phyloP scores from a whole-genome alignment of 2,797 vertebrate species.

The Siniperca obscura region DNA sequence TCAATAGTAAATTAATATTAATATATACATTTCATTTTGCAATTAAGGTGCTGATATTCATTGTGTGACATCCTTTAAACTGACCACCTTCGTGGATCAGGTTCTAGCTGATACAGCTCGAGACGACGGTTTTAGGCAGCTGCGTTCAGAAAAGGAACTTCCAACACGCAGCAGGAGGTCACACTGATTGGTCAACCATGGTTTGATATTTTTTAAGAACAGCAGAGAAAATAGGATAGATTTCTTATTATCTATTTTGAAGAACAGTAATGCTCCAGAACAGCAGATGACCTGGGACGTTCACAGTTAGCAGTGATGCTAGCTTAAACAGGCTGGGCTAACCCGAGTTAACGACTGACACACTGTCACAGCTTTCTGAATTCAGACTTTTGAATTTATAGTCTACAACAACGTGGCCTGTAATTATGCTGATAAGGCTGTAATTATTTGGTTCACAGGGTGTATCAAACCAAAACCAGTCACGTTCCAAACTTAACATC shows the following conservation, averaged over 20 bases:
- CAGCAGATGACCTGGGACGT: not conserved
- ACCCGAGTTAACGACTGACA: not conserved
- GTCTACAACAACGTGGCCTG: not conserved
- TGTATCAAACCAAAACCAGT: not conserved
- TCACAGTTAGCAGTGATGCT: slow-evolving; percentile 5
- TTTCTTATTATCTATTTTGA: not conserved
- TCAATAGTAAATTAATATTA: not conserved
- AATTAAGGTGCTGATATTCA: not conserved
- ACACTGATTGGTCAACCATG: not conserved
- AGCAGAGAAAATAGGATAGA: not conserved
- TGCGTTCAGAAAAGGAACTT: not conserved
- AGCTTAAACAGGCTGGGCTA: not conserved
- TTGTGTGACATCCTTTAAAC: not conserved
- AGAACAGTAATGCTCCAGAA: not conserved
- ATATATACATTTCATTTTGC: not conserved
- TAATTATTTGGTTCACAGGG: not conserved
- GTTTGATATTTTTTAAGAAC: not conserved
- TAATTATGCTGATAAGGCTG: not conserved
- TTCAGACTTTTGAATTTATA: not conserved
- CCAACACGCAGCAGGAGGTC: not conserved
- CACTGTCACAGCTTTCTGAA: not conserved
- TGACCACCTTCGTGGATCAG: not conserved
- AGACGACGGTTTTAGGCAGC: not conserved
- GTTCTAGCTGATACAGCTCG: not conserved
- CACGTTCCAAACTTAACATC: no score